phyloP scores from a whole-genome alignment of 2,888 invertebrate species.

The Campoletis raptor region DNA sequence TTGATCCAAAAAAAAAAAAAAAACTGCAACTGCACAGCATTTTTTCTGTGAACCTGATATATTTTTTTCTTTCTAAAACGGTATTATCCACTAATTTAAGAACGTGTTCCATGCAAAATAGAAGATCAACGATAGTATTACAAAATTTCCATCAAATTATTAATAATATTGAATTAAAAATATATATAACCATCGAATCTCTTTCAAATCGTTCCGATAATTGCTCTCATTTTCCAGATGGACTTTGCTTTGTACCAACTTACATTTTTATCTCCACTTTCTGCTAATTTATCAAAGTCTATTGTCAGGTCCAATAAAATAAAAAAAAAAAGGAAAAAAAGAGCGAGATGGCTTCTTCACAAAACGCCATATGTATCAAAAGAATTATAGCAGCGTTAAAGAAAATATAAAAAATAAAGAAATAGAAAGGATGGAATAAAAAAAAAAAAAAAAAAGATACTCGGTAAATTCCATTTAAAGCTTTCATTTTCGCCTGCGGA shows the following conservation, averaged over 20 bases:
- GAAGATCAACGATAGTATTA: too few species aligned
- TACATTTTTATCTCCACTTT: neutral
- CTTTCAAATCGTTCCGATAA: neutral
- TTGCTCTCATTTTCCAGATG: neutral
- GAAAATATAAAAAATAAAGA: slow-evolving; percentile 22
- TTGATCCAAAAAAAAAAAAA: too few species aligned
- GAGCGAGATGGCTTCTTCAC: neutral
- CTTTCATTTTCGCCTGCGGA: slow-evolving; percentile 53
- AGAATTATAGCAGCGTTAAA: slow-evolving; percentile 24
- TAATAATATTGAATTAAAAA: too few species aligned
- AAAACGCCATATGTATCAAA: neutral
- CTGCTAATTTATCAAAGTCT: neutral
- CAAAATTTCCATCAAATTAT: too few species aligned
- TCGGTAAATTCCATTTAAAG: slow-evolving; percentile 49
- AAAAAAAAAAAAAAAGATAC: slow-evolving; percentile 8
- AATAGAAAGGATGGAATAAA: neutral
- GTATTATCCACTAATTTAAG: neutral
- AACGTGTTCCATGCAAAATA: neutral
- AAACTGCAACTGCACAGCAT: too few species aligned
- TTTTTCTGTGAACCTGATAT: too few species aligned
- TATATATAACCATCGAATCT: neutral
- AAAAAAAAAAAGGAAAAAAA: neutral
- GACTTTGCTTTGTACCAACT: neutral
- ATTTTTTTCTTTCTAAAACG: too few species aligned
- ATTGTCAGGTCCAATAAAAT: neutral